Conservation (phyloP, 2,888 invertebrate genomes). For the Mythimna ferrago region DNA sequence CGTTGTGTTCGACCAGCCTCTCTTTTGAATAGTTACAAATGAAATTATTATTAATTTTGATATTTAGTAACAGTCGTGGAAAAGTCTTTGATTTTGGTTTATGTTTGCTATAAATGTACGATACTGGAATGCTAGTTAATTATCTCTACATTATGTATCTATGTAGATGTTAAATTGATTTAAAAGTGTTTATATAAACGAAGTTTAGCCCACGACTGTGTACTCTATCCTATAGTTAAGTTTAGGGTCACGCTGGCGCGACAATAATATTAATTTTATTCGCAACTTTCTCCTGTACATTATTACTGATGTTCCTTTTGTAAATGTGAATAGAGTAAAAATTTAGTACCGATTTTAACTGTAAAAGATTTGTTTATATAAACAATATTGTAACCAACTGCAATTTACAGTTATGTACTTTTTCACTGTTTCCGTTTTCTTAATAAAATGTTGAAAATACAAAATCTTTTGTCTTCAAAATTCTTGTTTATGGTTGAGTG, state of each 20-base stretch:
- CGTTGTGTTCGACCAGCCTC: conserved; percentile 30
- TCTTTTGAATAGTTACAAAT: conserved; percentile 27
- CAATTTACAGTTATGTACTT: conserved; percentile 91
- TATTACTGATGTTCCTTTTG: conserved; percentile 58
- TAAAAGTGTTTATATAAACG: conserved; percentile 16
- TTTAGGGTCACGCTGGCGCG: conserved; percentile 34
- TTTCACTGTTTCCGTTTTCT: conserved; percentile 91
- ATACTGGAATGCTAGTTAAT: conserved; percentile 33
- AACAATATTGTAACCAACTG: conserved; percentile 88
- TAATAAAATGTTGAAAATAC: conserved; percentile 90
- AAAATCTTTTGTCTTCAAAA: conserved; percentile 48
- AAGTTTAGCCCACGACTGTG: conserved; percentile 41
- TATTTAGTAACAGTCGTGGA: conserved; percentile 40
- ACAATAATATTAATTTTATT: conserved; percentile 42
- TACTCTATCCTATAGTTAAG: conserved; percentile 21
- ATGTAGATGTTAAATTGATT: conserved; percentile 30
- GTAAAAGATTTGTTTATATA: conserved; percentile 87
- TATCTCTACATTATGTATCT: conserved; percentile 18
- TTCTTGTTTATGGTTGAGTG: not conserved
- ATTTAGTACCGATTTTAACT: conserved; percentile 79
- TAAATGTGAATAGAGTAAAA: conserved; percentile 81
- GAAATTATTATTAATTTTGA: conserved; percentile 16
- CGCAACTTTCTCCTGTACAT: conserved; percentile 52
- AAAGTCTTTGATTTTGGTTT: conserved; percentile 27
- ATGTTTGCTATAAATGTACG: conserved; percentile 35